Conservation (phyloP, 2,113 vertebrate genomes). For the Xiphias gladius region DNA sequence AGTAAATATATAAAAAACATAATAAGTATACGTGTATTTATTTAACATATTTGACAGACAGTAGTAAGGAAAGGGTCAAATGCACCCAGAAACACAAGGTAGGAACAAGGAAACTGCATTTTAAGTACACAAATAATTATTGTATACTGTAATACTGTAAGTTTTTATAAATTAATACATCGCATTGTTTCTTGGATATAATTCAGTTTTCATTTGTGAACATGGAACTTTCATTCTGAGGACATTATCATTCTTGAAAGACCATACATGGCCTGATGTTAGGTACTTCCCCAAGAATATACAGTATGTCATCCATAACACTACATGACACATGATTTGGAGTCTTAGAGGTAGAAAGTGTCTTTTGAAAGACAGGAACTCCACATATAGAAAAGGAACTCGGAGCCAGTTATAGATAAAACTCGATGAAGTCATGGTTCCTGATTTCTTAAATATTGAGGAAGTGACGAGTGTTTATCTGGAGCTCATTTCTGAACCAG, state of each 20-base stretch:
- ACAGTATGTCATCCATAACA: neutral
- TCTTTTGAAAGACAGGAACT: constrained; percentile 12
- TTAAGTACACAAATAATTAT: neutral
- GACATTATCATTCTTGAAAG: neutral
- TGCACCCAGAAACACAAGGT: neutral
- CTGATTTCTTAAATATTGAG: neutral
- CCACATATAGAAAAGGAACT: constrained; percentile 6
- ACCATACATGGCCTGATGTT: neutral
- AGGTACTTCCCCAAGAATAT: neutral
- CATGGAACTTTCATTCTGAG: neutral
- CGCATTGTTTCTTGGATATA: neutral
- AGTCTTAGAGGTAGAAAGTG: neutral
- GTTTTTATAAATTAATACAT: neutral
- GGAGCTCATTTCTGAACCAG: neutral
- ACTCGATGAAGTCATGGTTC: neutral
- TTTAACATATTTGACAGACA: neutral
- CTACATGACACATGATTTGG: neutral
- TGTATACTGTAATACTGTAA: neutral
- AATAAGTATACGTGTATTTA: neutral
- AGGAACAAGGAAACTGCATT: neutral
- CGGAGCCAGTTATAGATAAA: neutral
- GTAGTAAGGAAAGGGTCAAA: neutral
- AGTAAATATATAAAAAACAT: neutral
- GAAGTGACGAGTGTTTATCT: neutral
- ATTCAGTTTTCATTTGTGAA: neutral